These are phyloP conservation scores for Yponomeuta evonymella DNA, from an alignment of 2,888 invertebrate species.

Conservation along the genomic window DNA sequence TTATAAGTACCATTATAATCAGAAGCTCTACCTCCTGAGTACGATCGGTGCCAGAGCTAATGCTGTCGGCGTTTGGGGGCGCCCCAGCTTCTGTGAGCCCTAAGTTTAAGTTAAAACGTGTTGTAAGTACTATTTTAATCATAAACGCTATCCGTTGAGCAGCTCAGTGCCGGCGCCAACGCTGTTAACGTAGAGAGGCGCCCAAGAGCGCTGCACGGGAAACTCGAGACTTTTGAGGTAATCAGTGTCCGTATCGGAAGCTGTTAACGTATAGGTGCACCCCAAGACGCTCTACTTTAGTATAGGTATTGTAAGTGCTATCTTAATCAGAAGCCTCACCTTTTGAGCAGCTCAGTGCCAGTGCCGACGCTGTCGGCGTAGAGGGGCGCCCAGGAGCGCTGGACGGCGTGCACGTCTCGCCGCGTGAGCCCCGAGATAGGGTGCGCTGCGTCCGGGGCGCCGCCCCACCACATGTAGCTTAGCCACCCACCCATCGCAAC, in stretches of 20 bases:
- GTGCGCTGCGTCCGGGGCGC: slow-evolving; percentile 51
- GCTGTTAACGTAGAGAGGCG: slow-evolving; percentile 44
- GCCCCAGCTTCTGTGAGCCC: slow-evolving; percentile 41
- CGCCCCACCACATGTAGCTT: slow-evolving; percentile 64
- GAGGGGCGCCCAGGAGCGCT: slow-evolving; percentile 56
- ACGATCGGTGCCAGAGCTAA: slow-evolving; percentile 55
- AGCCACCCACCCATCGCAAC: slow-evolving; percentile 59
- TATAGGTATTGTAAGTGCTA: slow-evolving; percentile 1
- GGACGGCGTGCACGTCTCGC: slow-evolving; percentile 50
- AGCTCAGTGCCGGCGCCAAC: slow-evolving; percentile 55
- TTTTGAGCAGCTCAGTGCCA: slow-evolving; percentile 58
- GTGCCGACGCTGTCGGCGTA: slow-evolving; percentile 44
- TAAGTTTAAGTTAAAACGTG: neutral
- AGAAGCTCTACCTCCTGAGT: slow-evolving; percentile 47
- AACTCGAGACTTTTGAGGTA: too few species aligned
- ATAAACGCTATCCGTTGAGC: slow-evolving; percentile 46
- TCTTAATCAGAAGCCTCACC: slow-evolving; percentile 34
- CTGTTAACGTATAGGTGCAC: neutral
- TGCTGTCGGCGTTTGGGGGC: slow-evolving; percentile 42
- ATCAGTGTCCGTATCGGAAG: neutral
- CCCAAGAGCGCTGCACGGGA: slow-evolving; percentile 58
- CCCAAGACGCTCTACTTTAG: neutral
- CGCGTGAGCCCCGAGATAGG: slow-evolving; percentile 49
- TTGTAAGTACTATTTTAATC: slow-evolving; percentile 12
- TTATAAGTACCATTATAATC: too few species aligned